A percentile compares a stretch with the other conserved stretches of the same genome.
These are phyloP conservation scores for Epizoanthus scotinus DNA, from an alignment of 92 coral and sea anemone genomes.

Conservation along the genomic window DNA sequence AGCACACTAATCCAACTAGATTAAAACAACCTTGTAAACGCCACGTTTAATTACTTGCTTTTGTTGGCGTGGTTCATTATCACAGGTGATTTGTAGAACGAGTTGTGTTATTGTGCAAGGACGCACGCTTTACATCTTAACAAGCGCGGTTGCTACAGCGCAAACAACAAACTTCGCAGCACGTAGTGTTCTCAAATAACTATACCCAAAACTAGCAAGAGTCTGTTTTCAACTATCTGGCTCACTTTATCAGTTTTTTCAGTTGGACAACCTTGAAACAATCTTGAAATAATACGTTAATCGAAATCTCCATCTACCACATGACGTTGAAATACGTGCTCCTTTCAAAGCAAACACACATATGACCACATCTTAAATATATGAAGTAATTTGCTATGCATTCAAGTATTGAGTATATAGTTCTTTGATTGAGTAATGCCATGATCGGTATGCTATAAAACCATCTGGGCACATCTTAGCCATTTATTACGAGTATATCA, in stretches of 20 bases:
- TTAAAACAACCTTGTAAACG: slow-evolving; percentile 36
- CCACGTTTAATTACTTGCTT: slow-evolving; percentile 18
- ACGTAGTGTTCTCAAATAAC: not conserved
- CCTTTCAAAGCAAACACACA: too few species aligned
- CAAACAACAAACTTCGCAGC: slow-evolving; percentile 27
- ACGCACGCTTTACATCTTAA: not conserved
- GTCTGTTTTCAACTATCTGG: too few species aligned
- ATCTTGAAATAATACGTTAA: too few species aligned
- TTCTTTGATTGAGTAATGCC: not conserved
- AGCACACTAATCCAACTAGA: slow-evolving; percentile 20
- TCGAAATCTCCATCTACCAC: too few species aligned
- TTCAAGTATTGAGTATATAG: too few species aligned
- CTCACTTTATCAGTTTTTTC: too few species aligned
- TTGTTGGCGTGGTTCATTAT: slow-evolving; percentile 8
- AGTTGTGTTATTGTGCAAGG: not conserved
- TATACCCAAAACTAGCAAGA: too few species aligned
- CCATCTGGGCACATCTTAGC: slow-evolving; percentile 14
- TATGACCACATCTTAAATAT: too few species aligned
- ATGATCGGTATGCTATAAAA: not conserved
- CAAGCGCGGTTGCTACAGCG: slow-evolving; percentile 3
- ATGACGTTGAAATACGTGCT: too few species aligned
- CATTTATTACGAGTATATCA: slow-evolving; percentile 2
- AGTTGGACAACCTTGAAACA: too few species aligned
- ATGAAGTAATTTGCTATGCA: too few species aligned
- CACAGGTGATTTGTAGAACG: slow-evolving; percentile 2